These are phyloP conservation scores for Agonopterix alstromeriana DNA, from an alignment of 2,888 invertebrate genomes.

Conservation along the genomic window DNA sequence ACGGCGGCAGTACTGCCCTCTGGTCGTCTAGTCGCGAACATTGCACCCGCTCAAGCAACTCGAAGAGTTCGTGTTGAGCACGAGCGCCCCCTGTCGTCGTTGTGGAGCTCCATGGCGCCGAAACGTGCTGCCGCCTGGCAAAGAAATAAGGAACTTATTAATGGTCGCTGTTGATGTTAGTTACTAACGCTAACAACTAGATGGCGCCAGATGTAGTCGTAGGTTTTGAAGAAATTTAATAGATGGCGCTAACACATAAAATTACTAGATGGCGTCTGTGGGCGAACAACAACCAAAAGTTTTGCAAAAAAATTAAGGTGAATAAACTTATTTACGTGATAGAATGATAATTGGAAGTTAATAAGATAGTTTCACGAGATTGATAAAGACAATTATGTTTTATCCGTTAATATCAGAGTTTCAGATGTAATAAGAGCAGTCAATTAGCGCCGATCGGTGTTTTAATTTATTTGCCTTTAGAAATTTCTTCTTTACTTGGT, in stretches of 20 bases:
- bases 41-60: slow-evolving; percentile 95
- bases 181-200: slow-evolving; percentile 1
- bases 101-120: slow-evolving; percentile 73
- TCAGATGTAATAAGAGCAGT: no score
- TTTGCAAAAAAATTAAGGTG: background rate
- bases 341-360: no score
- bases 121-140: slow-evolving; percentile 82
- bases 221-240: slow-evolving; percentile 3
- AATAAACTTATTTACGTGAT: no score
- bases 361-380: no score
- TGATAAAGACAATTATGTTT: no score
- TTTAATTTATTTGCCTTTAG: no score
- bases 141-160: slow-evolving; percentile 26
- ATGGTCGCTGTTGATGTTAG: background rate
- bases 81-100: slow-evolving; percentile 71
- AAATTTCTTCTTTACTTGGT: no score
- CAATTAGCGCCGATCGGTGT: no score
- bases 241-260: slow-evolving; percentile 23
- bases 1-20: slow-evolving; percentile 95
- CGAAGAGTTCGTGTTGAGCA: slow-evolving; percentile 89
- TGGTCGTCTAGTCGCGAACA: slow-evolving; percentile 97
- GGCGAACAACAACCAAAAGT: no score
- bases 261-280: no score
- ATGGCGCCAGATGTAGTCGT: slow-evolving; percentile 5
- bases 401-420: no score